Percentiles rank a stretch among this genome's conserved stretches.
Conservation (phyloP, 2,797 vertebrate genomes). For the Lycodopsis pacificus region DNA sequence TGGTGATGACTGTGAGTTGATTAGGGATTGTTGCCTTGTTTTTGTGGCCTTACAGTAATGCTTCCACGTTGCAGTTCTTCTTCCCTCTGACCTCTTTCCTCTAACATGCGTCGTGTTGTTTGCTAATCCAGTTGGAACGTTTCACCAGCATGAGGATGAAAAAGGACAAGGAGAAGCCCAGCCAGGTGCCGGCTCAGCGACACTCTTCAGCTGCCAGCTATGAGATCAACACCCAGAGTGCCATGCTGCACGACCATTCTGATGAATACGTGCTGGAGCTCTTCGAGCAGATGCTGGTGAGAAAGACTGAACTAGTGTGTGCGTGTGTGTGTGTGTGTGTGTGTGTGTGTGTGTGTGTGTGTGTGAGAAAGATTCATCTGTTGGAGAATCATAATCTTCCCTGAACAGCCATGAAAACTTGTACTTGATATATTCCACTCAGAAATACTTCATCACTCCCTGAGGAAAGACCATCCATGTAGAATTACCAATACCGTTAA, state of each 20-base stretch:
- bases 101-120: conserved; percentile 44
- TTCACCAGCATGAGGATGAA: conserved; percentile 95
- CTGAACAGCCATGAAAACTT: conserved; percentile 6
- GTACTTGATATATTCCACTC: not conserved
- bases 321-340: not conserved
- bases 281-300: conserved; percentile 96
- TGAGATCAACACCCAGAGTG: conserved; percentile 78
- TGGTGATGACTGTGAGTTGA: conserved; percentile 26
- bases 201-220: conserved; percentile 87
- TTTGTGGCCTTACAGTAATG: not conserved
- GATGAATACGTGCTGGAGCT: conserved; percentile 90
- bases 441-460: not conserved
- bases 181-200: conserved; percentile 74
- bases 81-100: conserved; percentile 26
- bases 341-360: not conserved
- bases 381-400: conserved; percentile 3
- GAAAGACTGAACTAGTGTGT: conserved; percentile 41
- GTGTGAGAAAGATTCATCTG: not conserved
- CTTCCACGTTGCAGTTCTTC: not conserved
- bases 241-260: conserved; percentile 82
- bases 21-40: conserved; percentile 24
- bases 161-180: conserved; percentile 91
- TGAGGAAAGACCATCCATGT: not conserved
- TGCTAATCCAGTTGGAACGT: conserved; percentile 88
- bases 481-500: not conserved